Evolutionary conservation across 2,888 invertebrate genomes (phyloP).

Genomic region (Diloba caeruleocephala): DNA sequence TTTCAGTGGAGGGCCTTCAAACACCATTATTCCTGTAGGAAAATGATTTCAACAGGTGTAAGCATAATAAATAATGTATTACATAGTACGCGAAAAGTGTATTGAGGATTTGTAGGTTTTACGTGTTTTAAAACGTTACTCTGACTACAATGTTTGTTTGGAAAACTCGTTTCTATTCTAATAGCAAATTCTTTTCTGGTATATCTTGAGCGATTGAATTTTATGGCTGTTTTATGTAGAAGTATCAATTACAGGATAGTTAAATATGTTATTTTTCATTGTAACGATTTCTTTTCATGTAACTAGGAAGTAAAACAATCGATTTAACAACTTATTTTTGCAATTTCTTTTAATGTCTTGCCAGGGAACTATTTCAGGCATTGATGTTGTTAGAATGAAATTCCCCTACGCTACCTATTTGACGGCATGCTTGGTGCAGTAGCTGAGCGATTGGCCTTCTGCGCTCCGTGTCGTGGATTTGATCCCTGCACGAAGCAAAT

Average conservation of each 20-base stretch:
- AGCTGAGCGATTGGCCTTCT: too few species aligned
- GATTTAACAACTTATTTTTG: constrained; percentile 13
- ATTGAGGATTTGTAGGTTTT: constrained; percentile 1
- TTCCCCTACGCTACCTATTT: too few species aligned
- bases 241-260: constrained; percentile 24
- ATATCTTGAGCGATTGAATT: constrained; percentile 19
- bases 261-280: constrained; percentile 28
- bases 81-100: neutral
- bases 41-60: constrained; percentile 32
- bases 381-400: too few species aligned
- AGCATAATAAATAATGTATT: constrained; percentile 12
- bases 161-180: constrained; percentile 7
- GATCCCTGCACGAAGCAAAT: too few species aligned
- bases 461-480: too few species aligned
- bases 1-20: constrained; percentile 15
- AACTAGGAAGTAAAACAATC: constrained; percentile 15
- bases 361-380: too few species aligned
- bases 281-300: constrained; percentile 29
- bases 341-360: too few species aligned
- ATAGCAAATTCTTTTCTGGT: constrained; percentile 17
- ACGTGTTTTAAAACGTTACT: constrained; percentile 10
- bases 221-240: constrained; percentile 36
- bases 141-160: constrained; percentile 15
- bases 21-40: constrained; percentile 7
- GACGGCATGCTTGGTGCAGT: too few species aligned